Evolutionary conservation across 2,888 invertebrate species (phyloP), one percentile per base, ranked within the genome.

Genomic region (Lithodes maja): DNA sequence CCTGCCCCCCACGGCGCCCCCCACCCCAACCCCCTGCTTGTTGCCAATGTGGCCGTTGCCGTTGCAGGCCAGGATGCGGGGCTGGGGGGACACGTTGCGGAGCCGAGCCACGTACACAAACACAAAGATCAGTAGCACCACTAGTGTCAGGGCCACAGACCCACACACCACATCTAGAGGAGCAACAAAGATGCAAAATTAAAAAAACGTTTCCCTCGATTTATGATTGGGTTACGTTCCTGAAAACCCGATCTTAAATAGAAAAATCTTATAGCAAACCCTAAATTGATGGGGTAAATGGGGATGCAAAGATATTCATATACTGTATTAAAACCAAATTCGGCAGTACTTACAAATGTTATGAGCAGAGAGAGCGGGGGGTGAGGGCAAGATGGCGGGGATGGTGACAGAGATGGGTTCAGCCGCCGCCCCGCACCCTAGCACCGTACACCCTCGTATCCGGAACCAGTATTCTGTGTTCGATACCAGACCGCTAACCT

Each of bases 401-500:
- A 90, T 90, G 50, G 83, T 85, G 12, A 82, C 90, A 55, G 61
- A 33, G 52, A 88, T 17, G 2, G 88, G 87, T 49, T 91, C 90
- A 68, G 81, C 78, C 5, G 71, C 71, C 7, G 85, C 81, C 55
- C 91, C 90, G 84, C 90, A 88, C 50, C 82, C 95, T 50, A 95
- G 94, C 85, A 93, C 94, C 5, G 95, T 95, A 54, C 94, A 94
- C 17, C 95, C 95, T 89, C 94, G 93, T 77, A 95, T 93, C 92
- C 94, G 94, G 90, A 95, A 94, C 91, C 94, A 94, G 91, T 95
- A 95, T 80, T 93, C 93, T 83, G 93, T 94, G 61, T 94, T 94
- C 17, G 94, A 93, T 17, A 93, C 92, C 89, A 95, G 93, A 69
- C 94, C 94, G 53, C 93, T 93, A 69, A 95, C 92, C 92, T 93